These are phyloP conservation scores for Drosophila algonquin DNA, from an alignment of 2,888 invertebrate species.

Conservation along the genomic window DNA sequence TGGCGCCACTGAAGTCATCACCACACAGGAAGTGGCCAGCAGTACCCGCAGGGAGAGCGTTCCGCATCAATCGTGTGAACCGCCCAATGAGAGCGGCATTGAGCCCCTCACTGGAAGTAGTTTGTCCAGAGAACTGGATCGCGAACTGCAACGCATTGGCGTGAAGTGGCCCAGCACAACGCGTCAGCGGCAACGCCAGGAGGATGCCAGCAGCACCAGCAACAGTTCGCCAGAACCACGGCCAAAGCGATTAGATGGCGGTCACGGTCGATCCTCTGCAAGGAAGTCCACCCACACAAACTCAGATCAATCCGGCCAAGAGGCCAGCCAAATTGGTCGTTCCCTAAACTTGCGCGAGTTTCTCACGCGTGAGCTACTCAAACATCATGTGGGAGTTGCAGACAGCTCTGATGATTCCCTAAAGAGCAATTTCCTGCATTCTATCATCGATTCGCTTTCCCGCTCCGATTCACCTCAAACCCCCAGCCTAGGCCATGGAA, in stretches of 20 bases:
- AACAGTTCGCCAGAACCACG: conserved; percentile 13
- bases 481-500: conserved; percentile 49
- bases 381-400: conserved; percentile 61
- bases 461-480: conserved; percentile 28
- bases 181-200: conserved; percentile 88
- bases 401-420: conserved; percentile 78
- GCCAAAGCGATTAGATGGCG: conserved; percentile 8
- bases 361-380: conserved; percentile 81
- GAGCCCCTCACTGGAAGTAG: conserved; percentile 57
- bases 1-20: conserved; percentile 1
- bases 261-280: neutral
- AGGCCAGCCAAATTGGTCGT: conserved; percentile 64
- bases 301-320: conserved; percentile 19
- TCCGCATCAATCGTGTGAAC: conserved; percentile 1
- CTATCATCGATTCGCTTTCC: conserved; percentile 76
- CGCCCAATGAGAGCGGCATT: conserved; percentile 72
- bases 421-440: conserved; percentile 79
- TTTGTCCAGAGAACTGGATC: conserved; percentile 85
- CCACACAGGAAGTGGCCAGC: conserved; percentile 58
- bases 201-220: conserved; percentile 84
- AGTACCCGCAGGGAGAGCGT: conserved; percentile 66
- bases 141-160: conserved; percentile 87
- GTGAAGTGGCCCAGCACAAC: conserved; percentile 89
- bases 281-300: neutral
- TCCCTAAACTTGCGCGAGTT: conserved; percentile 82